Conservation (phyloP, 2,113 vertebrate species). For the Aegotheles bennettii region DNA sequence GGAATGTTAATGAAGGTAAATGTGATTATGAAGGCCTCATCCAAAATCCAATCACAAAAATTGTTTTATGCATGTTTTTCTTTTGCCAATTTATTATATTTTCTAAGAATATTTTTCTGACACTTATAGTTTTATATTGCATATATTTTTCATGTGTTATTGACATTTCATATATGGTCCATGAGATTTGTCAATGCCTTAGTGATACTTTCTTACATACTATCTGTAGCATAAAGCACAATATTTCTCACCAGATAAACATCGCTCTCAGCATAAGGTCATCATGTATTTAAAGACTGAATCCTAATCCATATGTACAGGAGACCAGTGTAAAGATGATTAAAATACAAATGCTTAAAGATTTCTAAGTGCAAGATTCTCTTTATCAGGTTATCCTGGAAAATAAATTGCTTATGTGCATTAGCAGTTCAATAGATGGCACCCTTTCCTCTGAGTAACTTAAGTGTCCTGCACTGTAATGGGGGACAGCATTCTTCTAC, state of each 20-base stretch:
- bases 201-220: neutral
- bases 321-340: neutral
- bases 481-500: too few species aligned
- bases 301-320: neutral
- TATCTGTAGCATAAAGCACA: neutral
- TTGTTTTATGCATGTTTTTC: too few species aligned
- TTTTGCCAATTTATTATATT: neutral
- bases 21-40: neutral
- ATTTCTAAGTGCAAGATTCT: neutral
- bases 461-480: neutral
- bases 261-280: neutral
- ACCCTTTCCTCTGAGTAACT: neutral
- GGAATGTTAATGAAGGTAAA: neutral
- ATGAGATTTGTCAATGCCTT: neutral
- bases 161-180: neutral
- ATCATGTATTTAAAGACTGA: neutral
- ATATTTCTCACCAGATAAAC: neutral
- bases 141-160: neutral
- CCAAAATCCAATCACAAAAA: neutral
- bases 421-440: neutral
- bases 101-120: too few species aligned
- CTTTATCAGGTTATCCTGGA: neutral
- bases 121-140: neutral
- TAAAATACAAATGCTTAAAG: neutral
- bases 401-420: neutral